Evolutionary conservation across 1,140 invertebrate genomes (phyloP).

Genomic region (Macrostomum lignano): DNA sequence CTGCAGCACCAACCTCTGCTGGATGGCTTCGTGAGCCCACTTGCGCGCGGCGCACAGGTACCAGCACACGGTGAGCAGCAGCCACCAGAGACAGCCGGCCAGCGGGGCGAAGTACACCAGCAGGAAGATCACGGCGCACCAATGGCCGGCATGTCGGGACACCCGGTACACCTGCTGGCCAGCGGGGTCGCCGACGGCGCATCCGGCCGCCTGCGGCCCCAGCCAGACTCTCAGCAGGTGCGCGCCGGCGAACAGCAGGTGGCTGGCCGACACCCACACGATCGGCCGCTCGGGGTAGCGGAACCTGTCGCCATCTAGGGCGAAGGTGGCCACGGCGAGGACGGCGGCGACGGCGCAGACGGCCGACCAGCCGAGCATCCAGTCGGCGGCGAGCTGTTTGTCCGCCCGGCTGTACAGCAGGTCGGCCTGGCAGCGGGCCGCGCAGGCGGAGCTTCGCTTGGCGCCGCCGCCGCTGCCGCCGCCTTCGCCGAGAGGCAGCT

Average conservation of each 20-base stretch:
- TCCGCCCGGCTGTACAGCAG: constrained; percentile 22
- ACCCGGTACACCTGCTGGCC: too few species aligned
- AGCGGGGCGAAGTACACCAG: constrained; percentile 88
- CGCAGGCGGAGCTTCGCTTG: constrained; percentile 6
- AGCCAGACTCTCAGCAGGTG: constrained; percentile 53
- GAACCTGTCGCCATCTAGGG: constrained; percentile 45
- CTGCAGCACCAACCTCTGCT: too few species aligned
- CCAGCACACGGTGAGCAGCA: constrained; percentile 82
- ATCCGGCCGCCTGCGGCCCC: constrained; percentile 34
- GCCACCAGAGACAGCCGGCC: constrained; percentile 93
- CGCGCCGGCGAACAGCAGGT: constrained; percentile 62
- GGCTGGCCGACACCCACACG: constrained; percentile 80
- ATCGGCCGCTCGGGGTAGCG: constrained; percentile 86
- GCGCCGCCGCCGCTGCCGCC: background rate
- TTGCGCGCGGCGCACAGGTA: constrained; percentile 88
- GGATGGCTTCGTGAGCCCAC: constrained; percentile 94
- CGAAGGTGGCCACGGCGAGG: constrained; percentile 24
- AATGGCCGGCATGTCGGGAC: too few species aligned
- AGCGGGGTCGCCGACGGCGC: too few species aligned
- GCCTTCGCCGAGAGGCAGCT: too few species aligned
- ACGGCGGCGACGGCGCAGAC: constrained; percentile 22
- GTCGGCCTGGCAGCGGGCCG: constrained; percentile 11
- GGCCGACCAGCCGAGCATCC: constrained; percentile 23
- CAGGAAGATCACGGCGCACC: constrained; percentile 81
- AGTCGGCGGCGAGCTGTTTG: constrained; percentile 30